A percentile compares a stretch with the other conserved stretches of the same genome.
Conservation (phyloP, 2,797 vertebrate species). For the Gallinago solitaria region DNA sequence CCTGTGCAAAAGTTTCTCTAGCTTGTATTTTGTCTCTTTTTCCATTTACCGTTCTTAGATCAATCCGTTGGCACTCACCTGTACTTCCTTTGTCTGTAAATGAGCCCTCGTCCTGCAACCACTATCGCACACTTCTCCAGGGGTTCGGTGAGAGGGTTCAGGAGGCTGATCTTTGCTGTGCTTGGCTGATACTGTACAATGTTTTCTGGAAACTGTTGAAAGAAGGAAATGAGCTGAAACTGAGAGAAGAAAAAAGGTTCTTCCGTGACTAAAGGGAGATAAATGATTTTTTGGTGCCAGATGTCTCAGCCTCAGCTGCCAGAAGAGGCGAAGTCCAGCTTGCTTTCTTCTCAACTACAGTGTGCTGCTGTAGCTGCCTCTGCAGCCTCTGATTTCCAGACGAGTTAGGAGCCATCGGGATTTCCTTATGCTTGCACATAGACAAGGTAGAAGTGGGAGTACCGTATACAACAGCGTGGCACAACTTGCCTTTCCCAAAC, state of each 20-base stretch:
- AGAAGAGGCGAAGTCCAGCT: neutral
- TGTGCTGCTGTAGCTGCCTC: neutral
- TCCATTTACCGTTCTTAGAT: neutral
- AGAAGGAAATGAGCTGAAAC: conserved; percentile 10
- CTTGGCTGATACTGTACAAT: conserved; percentile 58
- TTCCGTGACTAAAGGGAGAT: neutral
- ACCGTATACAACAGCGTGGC: neutral
- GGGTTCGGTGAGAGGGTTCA: conserved; percentile 70
- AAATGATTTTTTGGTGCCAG: neutral
- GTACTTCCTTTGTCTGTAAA: conserved; percentile 68
- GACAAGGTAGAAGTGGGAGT: neutral
- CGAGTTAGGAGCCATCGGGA: neutral
- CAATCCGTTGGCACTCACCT: conserved; percentile 42
- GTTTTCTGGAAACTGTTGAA: conserved; percentile 69
- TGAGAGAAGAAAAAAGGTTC: neutral
- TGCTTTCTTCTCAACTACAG: neutral
- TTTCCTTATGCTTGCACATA: neutral
- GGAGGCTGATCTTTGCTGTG: conserved; percentile 68
- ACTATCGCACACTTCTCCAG: conserved; percentile 76
- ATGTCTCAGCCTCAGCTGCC: neutral
- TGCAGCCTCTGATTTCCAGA: neutral
- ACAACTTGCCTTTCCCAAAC: neutral
- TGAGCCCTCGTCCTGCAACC: conserved; percentile 78
- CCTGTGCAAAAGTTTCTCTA: neutral
- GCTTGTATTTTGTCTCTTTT: neutral